Percentiles rank a stretch among this genome's conserved stretches.
These are phyloP conservation scores for Lasioglossum malachurum DNA, from an alignment of 2,888 invertebrate species.

Conservation along the genomic window DNA sequence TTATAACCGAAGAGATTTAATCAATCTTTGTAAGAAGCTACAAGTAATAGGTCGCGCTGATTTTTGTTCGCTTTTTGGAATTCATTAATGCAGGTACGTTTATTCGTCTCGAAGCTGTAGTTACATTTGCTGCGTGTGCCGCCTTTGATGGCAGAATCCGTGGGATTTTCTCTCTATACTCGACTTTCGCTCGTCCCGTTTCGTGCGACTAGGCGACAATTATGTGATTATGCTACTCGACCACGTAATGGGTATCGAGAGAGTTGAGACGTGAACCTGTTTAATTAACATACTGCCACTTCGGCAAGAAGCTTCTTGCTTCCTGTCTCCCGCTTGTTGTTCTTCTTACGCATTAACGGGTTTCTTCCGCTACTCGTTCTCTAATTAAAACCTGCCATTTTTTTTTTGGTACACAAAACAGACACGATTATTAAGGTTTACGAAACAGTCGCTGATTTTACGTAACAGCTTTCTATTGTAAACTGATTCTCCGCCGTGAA, in stretches of 20 bases:
- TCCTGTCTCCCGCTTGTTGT: background rate
- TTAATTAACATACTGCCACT: constrained; percentile 39
- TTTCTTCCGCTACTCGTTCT: background rate
- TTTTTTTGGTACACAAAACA: background rate
- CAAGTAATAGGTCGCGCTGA: background rate
- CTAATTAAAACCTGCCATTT: background rate
- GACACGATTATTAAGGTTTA: background rate
- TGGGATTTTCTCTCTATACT: constrained; percentile 72
- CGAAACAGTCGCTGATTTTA: background rate
- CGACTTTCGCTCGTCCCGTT: constrained; percentile 72
- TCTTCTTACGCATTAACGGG: constrained; percentile 7
- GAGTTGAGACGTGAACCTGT: constrained; percentile 55
- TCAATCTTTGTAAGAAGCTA: background rate
- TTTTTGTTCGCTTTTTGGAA: background rate
- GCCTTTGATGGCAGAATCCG: constrained; percentile 57
- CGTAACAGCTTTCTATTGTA: background rate
- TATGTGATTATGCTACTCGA: constrained; percentile 68
- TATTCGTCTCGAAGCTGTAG: background rate
- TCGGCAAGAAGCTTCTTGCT: background rate
- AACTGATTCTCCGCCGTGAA: background rate
- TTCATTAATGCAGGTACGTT: background rate
- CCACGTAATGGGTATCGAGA: constrained; percentile 63
- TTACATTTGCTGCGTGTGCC: background rate
- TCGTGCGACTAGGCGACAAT: constrained; percentile 54
- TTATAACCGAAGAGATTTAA: background rate